Base-by-base conservation (phyloP, 2,888 invertebrate species). In the Steinernema carpocapsae region DNA sequence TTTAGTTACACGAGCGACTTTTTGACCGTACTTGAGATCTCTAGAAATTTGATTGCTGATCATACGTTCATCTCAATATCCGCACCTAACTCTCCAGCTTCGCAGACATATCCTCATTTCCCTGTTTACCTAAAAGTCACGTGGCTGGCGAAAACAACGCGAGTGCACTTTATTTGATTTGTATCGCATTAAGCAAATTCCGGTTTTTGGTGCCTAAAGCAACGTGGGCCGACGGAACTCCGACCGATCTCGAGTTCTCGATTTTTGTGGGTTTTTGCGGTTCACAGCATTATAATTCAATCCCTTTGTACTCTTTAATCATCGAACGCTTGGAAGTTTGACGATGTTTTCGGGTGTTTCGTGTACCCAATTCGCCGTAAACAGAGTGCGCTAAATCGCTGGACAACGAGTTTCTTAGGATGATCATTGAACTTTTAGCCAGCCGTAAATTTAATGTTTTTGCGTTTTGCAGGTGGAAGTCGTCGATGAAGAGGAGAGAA, bases 401-500 rank as follows among this genome's bases (percentile, higher is more conserved):
- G 17, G 48, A n/a, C 48, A 48, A 14, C 48, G 48, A 48, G 48
- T 48, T 48, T 48, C 48, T 48, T 14, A 4, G 48, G 3, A 7
- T 48, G 19, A 48, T 48, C 48, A 48, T 7, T 19, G 48, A 19
- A 48, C 19, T 17, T 48, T 48, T 48, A 48, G 37, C 4, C 37
- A 10, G 37, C 37, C 10, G 37, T 37, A 37, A 37, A 37, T 37
- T 37, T 37, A 10, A 37, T 37, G 37, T 37, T 37, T 37, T 37
- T 37, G 10, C 37, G 37, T 37, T 72, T 76, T 79, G 10, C 71
- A 85, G 85, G 85, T 86, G 32, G 86, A 86, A 74, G 86, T 86
- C 6, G 86, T 86, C 6, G 86, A 86, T 52, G 85, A 84, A 72
- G 85, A 86, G 72, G 85, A 85, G 14, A 82, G 82, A 71, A 78